Conservation (phyloP, 2,113 vertebrate genomes). For the Pandion haliaetus region DNA sequence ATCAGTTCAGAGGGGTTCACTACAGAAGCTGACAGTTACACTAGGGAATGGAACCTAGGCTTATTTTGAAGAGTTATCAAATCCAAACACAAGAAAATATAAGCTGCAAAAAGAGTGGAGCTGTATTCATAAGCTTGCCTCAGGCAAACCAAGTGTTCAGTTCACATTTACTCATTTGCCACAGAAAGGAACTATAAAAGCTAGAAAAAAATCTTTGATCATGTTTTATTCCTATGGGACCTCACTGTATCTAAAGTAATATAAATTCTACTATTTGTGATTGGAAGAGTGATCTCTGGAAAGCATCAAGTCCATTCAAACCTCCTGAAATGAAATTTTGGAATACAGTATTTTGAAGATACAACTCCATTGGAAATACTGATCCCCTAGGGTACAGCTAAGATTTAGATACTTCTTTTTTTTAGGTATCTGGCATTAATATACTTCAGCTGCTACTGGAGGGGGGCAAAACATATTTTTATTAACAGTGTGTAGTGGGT, state of each 20-base stretch:
- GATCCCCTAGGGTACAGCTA: neutral
- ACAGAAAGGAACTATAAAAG: slow-evolving; percentile 32
- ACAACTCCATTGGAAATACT: neutral
- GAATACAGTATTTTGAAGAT: neutral
- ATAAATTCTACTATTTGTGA: neutral
- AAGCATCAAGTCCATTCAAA: neutral
- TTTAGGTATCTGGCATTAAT: neutral
- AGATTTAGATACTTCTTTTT: neutral
- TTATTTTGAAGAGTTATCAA: slow-evolving; percentile 63
- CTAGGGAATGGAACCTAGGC: neutral
- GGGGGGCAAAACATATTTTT: neutral
- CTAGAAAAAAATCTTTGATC: slow-evolving; percentile 31
- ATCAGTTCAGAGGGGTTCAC: neutral
- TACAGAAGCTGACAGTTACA: neutral
- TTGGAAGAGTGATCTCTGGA: neutral
- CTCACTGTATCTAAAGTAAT: neutral
- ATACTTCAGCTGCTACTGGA: neutral
- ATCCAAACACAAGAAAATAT: slow-evolving; percentile 46
- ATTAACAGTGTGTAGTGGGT: neutral
- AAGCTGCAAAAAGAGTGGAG: slow-evolving; percentile 20
- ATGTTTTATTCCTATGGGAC: neutral
- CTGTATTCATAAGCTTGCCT: slow-evolving; percentile 64
- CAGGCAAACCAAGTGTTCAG: slow-evolving; percentile 67
- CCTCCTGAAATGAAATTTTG: neutral
- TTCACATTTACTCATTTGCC: slow-evolving; percentile 51